Evolutionary conservation across 2,888 invertebrate genomes (phyloP).

Genomic region (Rhagonycha lutea): DNA sequence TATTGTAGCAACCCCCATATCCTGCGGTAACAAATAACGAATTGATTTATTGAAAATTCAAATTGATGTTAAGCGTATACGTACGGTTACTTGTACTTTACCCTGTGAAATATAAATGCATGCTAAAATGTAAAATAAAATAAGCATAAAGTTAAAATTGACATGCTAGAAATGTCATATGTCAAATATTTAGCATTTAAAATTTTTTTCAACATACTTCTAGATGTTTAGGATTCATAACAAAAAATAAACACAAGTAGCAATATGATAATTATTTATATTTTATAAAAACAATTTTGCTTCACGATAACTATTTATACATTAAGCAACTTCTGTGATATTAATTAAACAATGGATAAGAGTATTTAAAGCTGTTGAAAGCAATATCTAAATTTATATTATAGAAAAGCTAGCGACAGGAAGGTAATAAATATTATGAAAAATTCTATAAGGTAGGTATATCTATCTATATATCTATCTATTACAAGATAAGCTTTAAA

Average conservation of each 20-base stretch:
- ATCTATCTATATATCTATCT: conserved; percentile 9
- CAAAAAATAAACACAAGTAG: neutral
- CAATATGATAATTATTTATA: conserved; percentile 34
- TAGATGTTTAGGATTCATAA: neutral
- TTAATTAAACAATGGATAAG: conserved; percentile 43
- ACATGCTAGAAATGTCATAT: conserved; percentile 35
- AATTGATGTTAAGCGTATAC: neutral
- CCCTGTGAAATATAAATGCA: conserved; percentile 27
- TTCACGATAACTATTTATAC: conserved; percentile 41
- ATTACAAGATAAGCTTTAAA: conserved; percentile 10
- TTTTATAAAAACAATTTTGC: conserved; percentile 54
- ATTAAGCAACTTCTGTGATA: conserved; percentile 43
- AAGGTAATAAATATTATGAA: conserved; percentile 23
- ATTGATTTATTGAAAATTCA: neutral
- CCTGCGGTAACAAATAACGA: conserved; percentile 30
- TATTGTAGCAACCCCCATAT: conserved; percentile 39
- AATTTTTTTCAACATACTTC: conserved; percentile 9
- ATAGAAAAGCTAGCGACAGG: conserved; percentile 37
- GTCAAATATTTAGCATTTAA: conserved; percentile 1
- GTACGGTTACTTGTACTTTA: conserved; percentile 37
- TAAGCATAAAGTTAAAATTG: conserved; percentile 37
- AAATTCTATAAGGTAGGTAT: conserved; percentile 28
- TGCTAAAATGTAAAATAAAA: conserved; percentile 37
- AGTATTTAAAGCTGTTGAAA: conserved; percentile 31
- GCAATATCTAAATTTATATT: conserved; percentile 35